Base-by-base conservation (phyloP, 2,797 vertebrate genomes). In the Pelodytes ibericus region DNA sequence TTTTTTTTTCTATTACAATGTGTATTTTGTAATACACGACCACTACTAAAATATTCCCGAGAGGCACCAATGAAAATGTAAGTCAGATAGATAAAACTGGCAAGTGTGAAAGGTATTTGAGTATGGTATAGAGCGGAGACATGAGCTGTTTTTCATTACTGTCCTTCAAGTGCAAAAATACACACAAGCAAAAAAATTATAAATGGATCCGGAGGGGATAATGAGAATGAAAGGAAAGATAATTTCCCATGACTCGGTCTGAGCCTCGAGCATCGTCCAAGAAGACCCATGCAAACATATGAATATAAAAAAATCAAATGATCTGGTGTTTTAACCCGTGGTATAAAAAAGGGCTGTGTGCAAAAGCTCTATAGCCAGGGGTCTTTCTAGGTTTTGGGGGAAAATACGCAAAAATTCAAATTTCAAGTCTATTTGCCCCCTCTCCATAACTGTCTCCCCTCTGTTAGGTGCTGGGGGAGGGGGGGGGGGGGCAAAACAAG, bases 101-200 rank as follows among this genome's bases (percentile, higher is more conserved):
- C 64, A 56, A 15, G 69, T 72, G 56, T 60, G 31, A 71, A 72
- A 59, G 62, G 31, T 58, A 74, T 64, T 60, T 61, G 16, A 68
- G 51, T 44, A 18, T 26, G 66, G 16, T 18, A 27, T 22, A 24
- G 30, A 68, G 31, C 71, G 57, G 57, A 66, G 56, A 61, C 47
- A 31, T 63, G n/a, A 74, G 64, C 57, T 74, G 71, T 63, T 79
- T 79, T 62, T 79, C 44, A 79, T 79, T 74, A 68, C 5, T 68
- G 44, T 73, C 39, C 26, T 56, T 63, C 47, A 33, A 58, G 16
- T 30, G 62, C 8, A 77, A 64, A 9, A 39, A 56, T 61, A 73
- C 39, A 56, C 64, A 59, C 22, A 71, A 29, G 30, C 31, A 18
- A 13, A 25, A 18, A 15, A 29, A 51, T n/a, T n/a, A n/a, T n/a